Base-by-base conservation (phyloP, 2,113 vertebrate genomes). In the Montifringilla adamsi region DNA sequence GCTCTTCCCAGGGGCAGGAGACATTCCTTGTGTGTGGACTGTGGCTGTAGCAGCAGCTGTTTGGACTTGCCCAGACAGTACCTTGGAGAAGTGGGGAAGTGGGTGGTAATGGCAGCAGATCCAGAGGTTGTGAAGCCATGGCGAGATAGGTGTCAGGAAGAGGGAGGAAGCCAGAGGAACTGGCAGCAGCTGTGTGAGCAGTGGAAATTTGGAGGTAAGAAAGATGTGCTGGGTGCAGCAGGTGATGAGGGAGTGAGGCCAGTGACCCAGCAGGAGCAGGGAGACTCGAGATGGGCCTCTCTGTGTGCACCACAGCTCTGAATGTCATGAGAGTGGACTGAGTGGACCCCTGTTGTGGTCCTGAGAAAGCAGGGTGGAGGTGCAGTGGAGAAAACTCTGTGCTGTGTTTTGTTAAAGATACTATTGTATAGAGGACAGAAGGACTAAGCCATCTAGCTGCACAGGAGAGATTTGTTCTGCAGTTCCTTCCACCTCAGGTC, bases 211-310 rank as follows among this genome's bases (percentile, higher is more conserved):
- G 24, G 52, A 67, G 46, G 9, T 3, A 22, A n/a, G 26, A 59
- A 50, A 68, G 68, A 31, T 0, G 0, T 17, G 28, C 13, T 30
- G 22, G 13, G 0, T 37, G n/a, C 0, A 10, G 47, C 39, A 44
- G 26, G 16, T 10, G 66, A 72, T 10, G 66, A 72, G 19, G 9
- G 47, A 52, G 11, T 6, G 55, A 60, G 15, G n/a, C 68, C 2
- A 3, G 6, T 43, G 26, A 12, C 9, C 9, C 13, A 26, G 17
- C 21, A 53, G 52, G 24, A 53, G 19, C 0, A 4, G 7, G 23
- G 30, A 43, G 30, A 7, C 23, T 52, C 0, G 0, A 28, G 33
- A 5, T 39, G 17, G 21, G 7, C 18, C 16, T 41, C 9, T 77
- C 1, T 33, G 16, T 35, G 27, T 67, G 17, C 28, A 4, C 9